Evolutionary conservation across 2,797 vertebrate genomes (phyloP).

Genomic region (Labeo calbasu): DNA sequence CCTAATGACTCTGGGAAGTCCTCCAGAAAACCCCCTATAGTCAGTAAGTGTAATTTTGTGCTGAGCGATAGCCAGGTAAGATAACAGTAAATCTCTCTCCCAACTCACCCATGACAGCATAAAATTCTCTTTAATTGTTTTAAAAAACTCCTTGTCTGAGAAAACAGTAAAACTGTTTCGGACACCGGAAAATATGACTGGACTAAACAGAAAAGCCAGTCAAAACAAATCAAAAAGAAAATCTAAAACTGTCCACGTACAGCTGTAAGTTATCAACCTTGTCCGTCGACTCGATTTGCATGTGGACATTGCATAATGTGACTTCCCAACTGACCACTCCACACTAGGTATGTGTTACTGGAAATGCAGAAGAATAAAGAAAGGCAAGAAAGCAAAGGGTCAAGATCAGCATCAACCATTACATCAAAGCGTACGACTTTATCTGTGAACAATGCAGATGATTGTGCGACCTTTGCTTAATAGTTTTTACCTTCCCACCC

Average conservation of each 20-base stretch:
- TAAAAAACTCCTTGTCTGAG: slow-evolving; percentile 45
- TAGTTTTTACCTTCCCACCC: slow-evolving; percentile 21
- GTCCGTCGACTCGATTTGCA: slow-evolving; percentile 26
- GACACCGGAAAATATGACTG: slow-evolving; percentile 34
- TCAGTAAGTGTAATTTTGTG: slow-evolving; percentile 55
- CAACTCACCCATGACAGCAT: slow-evolving; percentile 53
- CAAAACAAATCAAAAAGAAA: slow-evolving; percentile 52
- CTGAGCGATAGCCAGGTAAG: slow-evolving; percentile 61
- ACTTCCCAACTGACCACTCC: slow-evolving; percentile 16
- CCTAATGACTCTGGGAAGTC: slow-evolving; percentile 59
- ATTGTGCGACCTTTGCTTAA: slow-evolving; percentile 46
- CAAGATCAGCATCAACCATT: slow-evolving; percentile 28
- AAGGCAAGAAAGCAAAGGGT: slow-evolving; percentile 44
- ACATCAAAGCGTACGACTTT: slow-evolving; percentile 21
- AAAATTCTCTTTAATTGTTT: slow-evolving; percentile 48
- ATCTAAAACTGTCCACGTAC: slow-evolving; percentile 40
- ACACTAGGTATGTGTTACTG: background rate
- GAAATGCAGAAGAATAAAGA: background rate
- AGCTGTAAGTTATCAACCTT: slow-evolving; percentile 54
- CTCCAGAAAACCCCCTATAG: slow-evolving; percentile 57
- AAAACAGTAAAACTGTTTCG: slow-evolving; percentile 31
- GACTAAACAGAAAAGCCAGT: slow-evolving; percentile 24
- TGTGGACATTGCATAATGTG: slow-evolving; percentile 13
- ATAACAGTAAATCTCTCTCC: slow-evolving; percentile 50
- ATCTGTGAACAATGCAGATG: slow-evolving; percentile 52